A percentile compares a stretch with the other conserved stretches of the same genome.
Evolutionary conservation across 92 coral and sea anemone genomes (phyloP).

Genomic region (Phenganax marumi): DNA sequence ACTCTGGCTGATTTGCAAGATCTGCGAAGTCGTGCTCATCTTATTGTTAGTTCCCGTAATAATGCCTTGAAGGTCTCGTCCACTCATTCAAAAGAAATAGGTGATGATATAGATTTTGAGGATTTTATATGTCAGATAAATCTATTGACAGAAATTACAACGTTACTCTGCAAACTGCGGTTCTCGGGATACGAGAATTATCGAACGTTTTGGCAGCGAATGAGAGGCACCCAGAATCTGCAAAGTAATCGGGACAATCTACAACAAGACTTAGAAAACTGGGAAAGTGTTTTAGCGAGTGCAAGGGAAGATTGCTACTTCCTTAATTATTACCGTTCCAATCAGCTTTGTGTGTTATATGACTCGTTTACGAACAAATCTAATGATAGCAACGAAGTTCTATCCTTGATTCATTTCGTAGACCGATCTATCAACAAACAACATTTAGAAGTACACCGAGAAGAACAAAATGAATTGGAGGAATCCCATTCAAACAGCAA

Average conservation of each 20-base stretch:
- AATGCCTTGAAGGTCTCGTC: slow-evolving; percentile 32
- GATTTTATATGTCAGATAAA: slow-evolving; percentile 72
- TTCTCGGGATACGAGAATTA: slow-evolving; percentile 71
- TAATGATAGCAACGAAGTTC: slow-evolving; percentile 2
- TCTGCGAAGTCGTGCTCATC: slow-evolving; percentile 91
- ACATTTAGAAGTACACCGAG: slow-evolving; percentile 45
- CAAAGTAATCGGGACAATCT: slow-evolving; percentile 43
- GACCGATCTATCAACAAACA: slow-evolving; percentile 52
- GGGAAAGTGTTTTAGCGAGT: slow-evolving; percentile 58
- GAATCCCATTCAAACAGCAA: slow-evolving; percentile 41
- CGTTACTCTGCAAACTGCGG: slow-evolving; percentile 48
- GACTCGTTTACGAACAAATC: slow-evolving; percentile 51
- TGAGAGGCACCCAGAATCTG: slow-evolving; percentile 59
- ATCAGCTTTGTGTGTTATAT: slow-evolving; percentile 72
- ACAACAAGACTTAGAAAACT: slow-evolving; percentile 42
- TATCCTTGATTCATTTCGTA: slow-evolving; percentile 65
- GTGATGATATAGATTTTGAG: slow-evolving; percentile 53
- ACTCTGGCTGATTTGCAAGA: slow-evolving; percentile 74
- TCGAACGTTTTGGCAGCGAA: slow-evolving; percentile 52
- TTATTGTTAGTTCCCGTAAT: slow-evolving; percentile 78
- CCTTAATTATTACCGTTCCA: slow-evolving; percentile 80
- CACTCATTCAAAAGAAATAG: slow-evolving; percentile 9
- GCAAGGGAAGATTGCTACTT: slow-evolving; percentile 63
- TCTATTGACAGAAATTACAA: slow-evolving; percentile 67
- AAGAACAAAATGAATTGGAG: slow-evolving; percentile 31